Percentiles rank a stretch among this genome's conserved stretches.
Evolutionary conservation across 2,888 invertebrate genomes (phyloP).

Genomic region (Trichogramma evanescens): DNA sequence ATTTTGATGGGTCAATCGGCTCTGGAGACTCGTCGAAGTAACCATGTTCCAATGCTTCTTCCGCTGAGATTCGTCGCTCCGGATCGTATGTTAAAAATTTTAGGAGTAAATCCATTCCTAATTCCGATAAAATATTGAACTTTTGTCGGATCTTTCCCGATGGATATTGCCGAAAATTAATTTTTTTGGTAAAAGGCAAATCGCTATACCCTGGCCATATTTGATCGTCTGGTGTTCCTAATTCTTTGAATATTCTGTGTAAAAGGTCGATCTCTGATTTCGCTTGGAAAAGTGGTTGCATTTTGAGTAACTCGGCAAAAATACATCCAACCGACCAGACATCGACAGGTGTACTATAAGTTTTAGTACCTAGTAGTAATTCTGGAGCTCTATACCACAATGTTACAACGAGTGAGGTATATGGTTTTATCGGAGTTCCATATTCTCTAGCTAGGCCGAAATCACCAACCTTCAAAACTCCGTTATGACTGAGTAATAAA

Average conservation of each 20-base stretch:
- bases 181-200: conserved; percentile 85
- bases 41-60: conserved; percentile 75
- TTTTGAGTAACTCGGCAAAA: conserved; percentile 89
- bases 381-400: conserved; percentile 98
- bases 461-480: conserved; percentile 77
- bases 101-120: conserved; percentile 58
- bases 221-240: conserved; percentile 92
- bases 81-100: conserved; percentile 79
- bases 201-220: conserved; percentile 94
- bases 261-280: conserved; percentile 94
- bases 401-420: conserved; percentile 96
- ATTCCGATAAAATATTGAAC: conserved; percentile 55
- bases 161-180: conserved; percentile 87
- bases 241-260: conserved; percentile 87
- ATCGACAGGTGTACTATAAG: conserved; percentile 94
- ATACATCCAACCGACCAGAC: conserved; percentile 89
- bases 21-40: conserved; percentile 79
- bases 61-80: conserved; percentile 75
- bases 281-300: conserved; percentile 94
- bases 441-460: conserved; percentile 98
- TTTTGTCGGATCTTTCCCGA: conserved; percentile 70
- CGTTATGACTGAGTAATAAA: conserved; percentile 88
- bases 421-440: conserved; percentile 91
- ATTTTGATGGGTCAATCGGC: conserved; percentile 94
- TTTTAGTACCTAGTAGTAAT: conserved; percentile 79